Evolutionary conservation across 2,888 invertebrate genomes (phyloP).

Genomic region (Herminia tarsipennalis): DNA sequence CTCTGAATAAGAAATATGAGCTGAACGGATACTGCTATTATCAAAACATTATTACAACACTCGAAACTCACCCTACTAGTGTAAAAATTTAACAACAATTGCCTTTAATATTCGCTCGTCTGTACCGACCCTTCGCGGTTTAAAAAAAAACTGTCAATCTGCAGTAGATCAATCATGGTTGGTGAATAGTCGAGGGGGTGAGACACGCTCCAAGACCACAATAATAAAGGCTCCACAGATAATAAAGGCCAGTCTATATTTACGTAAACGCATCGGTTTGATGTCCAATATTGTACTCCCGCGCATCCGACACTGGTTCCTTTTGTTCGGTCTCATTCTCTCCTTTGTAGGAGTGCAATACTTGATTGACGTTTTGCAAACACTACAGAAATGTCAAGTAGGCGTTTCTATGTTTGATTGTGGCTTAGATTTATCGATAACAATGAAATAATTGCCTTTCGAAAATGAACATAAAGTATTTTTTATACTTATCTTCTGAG

Average conservation of each 20-base stretch:
- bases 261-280: constrained; percentile 82
- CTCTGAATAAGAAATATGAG: constrained; percentile 84
- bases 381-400: constrained; percentile 61
- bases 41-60: constrained; percentile 86
- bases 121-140: constrained; percentile 76
- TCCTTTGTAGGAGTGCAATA: constrained; percentile 57
- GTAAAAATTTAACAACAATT: constrained; percentile 86
- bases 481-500: too few relatives aligned
- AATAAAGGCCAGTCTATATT: constrained; percentile 81
- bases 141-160: constrained; percentile 85
- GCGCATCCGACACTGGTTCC: constrained; percentile 71
- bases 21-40: constrained; percentile 84
- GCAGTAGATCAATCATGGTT: constrained; percentile 83
- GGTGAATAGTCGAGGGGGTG: constrained; percentile 78
- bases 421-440: too few relatives aligned
- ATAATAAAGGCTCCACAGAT: constrained; percentile 68
- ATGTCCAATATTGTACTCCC: constrained; percentile 76
- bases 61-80: constrained; percentile 79
- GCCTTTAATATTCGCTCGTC: constrained; percentile 83
- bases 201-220: constrained; percentile 66
- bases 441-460: too few relatives aligned
- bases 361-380: constrained; percentile 70
- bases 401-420: constrained; percentile 47
- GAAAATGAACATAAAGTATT: too few relatives aligned
- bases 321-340: constrained; percentile 57